Base-by-base conservation (phyloP, 2,797 vertebrate genomes). In the Buphagus erythrorhynchus region DNA sequence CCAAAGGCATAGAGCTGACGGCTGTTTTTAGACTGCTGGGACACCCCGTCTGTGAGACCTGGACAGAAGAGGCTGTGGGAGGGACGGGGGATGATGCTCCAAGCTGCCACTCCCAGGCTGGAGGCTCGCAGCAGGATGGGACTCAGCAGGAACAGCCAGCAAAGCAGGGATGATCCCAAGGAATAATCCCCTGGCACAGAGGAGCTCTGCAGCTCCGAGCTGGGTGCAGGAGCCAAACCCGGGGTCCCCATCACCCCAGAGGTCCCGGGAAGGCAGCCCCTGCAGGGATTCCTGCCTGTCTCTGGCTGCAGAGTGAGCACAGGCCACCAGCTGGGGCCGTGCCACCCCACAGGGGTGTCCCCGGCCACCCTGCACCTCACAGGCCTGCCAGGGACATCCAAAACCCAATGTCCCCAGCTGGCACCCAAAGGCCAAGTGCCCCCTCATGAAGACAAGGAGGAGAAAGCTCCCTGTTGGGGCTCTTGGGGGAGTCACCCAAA, bases 301-400 rank as follows among this genome's bases (percentile, higher is more conserved):
- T 20, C 45, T 68, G 22, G 61, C 25, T 13, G 11, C 36, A 35
- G 26, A 42, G 52, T n/a, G 51, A 38, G 19, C 31, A 35, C 1
- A 1, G 33, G 49, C 8, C 55, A 52, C 12, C 29, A 18, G 17
- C 45, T 16, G 40, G 28, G 33, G 19, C 28, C 10, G 2, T 4
- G 33, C 16, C 59, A 76, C 6, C 16, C 24, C 2, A 0, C 0
- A 0, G 4, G 38, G 24, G 4, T 45, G 33, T 13, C 57, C 51
- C 45, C 45, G 28, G 5, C 7, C 71, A 4, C 29, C 24, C 21
- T 18, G 25, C 68, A 68, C 28, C 49, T 36, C 19, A 3, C 1
- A 5, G 5, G 62, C 79, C 67, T 35, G 35, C 57, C 5, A 5
- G 36, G 42, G 48, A 13, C 28, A 49, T 2, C 58, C 45, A 45